Base-by-base conservation (phyloP, 2,113 vertebrate genomes). In the Heterotilapia buettikoferi region DNA sequence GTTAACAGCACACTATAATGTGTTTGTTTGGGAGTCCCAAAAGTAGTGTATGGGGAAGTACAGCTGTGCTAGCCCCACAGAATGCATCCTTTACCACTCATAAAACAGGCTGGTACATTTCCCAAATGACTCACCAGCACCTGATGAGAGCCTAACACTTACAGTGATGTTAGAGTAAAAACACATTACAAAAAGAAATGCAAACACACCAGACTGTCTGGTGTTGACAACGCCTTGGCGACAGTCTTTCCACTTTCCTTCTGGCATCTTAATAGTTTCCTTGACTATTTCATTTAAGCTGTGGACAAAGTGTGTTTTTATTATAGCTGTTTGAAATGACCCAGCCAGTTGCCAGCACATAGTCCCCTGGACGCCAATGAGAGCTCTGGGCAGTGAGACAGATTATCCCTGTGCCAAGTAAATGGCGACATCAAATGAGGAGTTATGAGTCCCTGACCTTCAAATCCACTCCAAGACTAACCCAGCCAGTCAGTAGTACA, bases 221-320 rank as follows among this genome's bases (percentile, higher is more conserved):
- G 91, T 92, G 93, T 88, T 92, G 94, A 94, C 93, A 93, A 94
- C 88, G 57, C 90, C 93, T 94, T 93, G 94, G 95, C 80, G 82
- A 57, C 76, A 84, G 82, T 76, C 84, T 82, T 80, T 91, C 84
- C 86, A 66, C 90, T 88, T 91, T 89, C 38, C 83, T 86, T 80
- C 80, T 63, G 53, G 80, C 73, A 82, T 87, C 89, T 91, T 89
- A 80, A 63, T 86, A 76, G 56, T 91, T 91, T 89, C 83, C 91
- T 83, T 63, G 66, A 85, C 78, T 53, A 53, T 87, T 94, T 90
- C 82, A 92, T 94, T 93, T 79, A 63, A 85, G 85, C 85, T 91
- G 90, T 11, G 33, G 91, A 86, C 86, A 83, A 82, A 92, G 81
- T 84, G 84, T 83, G 85, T 93, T 94, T 94, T 93, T 91, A 93